phyloP scores from a whole-genome alignment of 2,888 invertebrate genomes.

The Meloe dianella region DNA sequence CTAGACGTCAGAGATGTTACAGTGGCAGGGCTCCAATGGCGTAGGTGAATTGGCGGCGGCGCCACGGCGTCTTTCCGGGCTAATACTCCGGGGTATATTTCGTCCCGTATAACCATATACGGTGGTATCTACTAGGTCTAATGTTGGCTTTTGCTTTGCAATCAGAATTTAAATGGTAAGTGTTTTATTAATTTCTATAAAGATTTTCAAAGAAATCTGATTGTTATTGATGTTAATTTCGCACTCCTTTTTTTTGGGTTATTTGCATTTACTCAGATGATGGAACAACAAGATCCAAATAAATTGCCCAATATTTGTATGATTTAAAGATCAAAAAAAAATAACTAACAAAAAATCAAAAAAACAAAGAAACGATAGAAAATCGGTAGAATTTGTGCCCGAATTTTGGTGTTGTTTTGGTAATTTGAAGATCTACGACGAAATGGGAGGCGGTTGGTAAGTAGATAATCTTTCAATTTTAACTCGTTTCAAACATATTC shows the following conservation, averaged over 20 bases:
- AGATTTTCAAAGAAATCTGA: too few species aligned
- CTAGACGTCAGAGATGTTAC: constrained; percentile 51
- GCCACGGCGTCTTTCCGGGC: constrained; percentile 61
- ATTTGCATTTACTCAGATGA: constrained; percentile 30
- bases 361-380: not conserved
- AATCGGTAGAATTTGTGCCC: too few species aligned
- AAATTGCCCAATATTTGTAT: not conserved
- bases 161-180: constrained; percentile 27
- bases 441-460: constrained; percentile 36
- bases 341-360: too few species aligned
- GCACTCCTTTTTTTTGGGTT: not conserved
- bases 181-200: not conserved
- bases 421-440: constrained; percentile 37
- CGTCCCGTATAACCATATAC: constrained; percentile 4
- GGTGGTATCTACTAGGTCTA: constrained; percentile 44
- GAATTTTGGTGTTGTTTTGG: constrained; percentile 29
- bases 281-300: constrained; percentile 30
- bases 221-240: too few species aligned
- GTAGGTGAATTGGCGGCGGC: constrained; percentile 62
- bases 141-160: constrained; percentile 42
- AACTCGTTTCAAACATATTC: too few species aligned
- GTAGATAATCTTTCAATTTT: constrained; percentile 10
- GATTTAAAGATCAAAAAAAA: too few species aligned
- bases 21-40: constrained; percentile 61
- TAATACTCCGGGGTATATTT: constrained; percentile 43